Conservation (phyloP, 2,797 vertebrate species). For the Sarcoramphus papa region DNA sequence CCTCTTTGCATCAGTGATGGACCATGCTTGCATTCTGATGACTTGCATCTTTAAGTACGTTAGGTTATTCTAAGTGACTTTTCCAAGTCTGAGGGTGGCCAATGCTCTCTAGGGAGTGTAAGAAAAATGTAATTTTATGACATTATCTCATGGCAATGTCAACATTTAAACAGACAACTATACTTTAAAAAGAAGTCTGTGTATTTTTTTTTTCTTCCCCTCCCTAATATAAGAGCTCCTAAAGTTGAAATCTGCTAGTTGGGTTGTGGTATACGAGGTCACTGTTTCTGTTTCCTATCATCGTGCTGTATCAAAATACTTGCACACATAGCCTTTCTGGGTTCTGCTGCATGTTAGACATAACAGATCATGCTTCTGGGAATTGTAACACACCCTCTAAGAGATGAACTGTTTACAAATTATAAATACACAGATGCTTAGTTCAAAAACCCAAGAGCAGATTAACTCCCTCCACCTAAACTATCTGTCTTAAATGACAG, state of each 20-base stretch:
- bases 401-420: slow-evolving; percentile 82
- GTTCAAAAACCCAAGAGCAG: slow-evolving; percentile 66
- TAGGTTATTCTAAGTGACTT: not conserved
- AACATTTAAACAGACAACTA: slow-evolving; percentile 44
- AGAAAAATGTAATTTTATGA: slow-evolving; percentile 43
- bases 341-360: slow-evolving; percentile 79
- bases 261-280: slow-evolving; percentile 12
- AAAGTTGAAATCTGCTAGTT: not conserved
- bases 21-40: not conserved
- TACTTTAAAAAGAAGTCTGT: slow-evolving; percentile 33
- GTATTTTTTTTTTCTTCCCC: not conserved
- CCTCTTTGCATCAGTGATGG: not conserved
- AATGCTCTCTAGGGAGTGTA: not conserved
- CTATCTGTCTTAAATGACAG: slow-evolving; percentile 80
- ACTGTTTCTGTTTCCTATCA: slow-evolving; percentile 38
- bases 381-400: slow-evolving; percentile 82
- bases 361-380: slow-evolving; percentile 84
- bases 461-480: slow-evolving; percentile 78
- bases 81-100: slow-evolving; percentile 53
- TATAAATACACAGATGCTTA: slow-evolving; percentile 71
- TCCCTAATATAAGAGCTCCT: not conserved
- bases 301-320: slow-evolving; percentile 23
- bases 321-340: slow-evolving; percentile 43
- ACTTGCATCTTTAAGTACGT: not conserved
- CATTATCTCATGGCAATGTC: slow-evolving; percentile 44